Evolutionary conservation across 2,113 vertebrate genomes (phyloP), one percentile per base, ranked within the genome.

Genomic region (Brachyhypopomus occidentalis): DNA sequence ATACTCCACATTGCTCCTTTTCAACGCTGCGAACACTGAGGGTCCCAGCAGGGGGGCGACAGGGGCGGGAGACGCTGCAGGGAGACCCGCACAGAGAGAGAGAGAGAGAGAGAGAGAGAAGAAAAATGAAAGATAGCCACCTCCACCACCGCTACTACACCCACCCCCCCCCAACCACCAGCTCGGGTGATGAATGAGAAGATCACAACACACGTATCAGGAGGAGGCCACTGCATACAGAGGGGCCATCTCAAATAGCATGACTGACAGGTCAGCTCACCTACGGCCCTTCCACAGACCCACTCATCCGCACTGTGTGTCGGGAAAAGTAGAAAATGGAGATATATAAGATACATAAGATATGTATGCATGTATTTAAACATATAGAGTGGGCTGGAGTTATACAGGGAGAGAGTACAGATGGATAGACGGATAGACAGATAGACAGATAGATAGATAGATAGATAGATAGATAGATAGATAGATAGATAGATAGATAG

Each of bases 151-250:
- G 30, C 30, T 30, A 3, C 30, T 41, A 41, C 41, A 41, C 41
- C 41, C 36, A n/a, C n/a, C 30, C 30, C 30, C 30, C 30, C 1
- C 41, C 41, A 41, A 75, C 62, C 88, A 78, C 79, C 58, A 80
- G 87, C 86, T 19, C 84, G 82, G 77, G 86, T 92, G 91, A 92
- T 91, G 87, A 92, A 88, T 87, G 92, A 89, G 79, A 86, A 77
- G 77, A 92, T 84, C 88, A 90, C 88, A 90, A 90, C 76, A 89
- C 72, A 87, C 87, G 84, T 91, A 89, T 89, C 71, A 52, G 59
- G 41, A 80, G 36, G 59, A 80, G 38, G 67, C 77, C 38, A 11
- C 38, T 14, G 84, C 69, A 38, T 81, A 84, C 86, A 83, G 83
- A 6, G 86, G 78, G 89, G 89, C 63, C 56, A 88, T 87, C 89